A percentile compares a stretch with the other conserved stretches of the same genome.
These are phyloP conservation scores for Ctena decussata DNA, from an alignment of 2,888 invertebrate species.

Conservation along the genomic window DNA sequence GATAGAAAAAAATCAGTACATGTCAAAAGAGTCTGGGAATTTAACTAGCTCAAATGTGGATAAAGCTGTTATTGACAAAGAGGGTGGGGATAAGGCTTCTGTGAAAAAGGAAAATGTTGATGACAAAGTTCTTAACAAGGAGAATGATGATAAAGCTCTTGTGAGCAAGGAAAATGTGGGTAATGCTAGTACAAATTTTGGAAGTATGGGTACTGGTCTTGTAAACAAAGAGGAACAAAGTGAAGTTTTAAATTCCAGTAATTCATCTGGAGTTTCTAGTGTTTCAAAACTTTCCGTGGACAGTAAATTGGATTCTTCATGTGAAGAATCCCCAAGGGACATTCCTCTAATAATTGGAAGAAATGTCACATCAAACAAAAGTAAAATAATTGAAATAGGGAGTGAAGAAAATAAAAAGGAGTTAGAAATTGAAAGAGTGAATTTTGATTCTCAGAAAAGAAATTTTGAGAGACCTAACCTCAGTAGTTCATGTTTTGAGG, in stretches of 20 bases:
- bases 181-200: background rate
- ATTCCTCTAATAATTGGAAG: slow-evolving; percentile 36
- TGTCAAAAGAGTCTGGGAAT: background rate
- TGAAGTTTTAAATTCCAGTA: background rate
- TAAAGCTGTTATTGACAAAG: background rate
- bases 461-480: slow-evolving; percentile 51
- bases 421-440: slow-evolving; percentile 72
- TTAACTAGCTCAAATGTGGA: background rate
- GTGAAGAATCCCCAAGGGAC: slow-evolving; percentile 59
- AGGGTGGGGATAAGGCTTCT: background rate
- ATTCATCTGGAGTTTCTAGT: background rate
- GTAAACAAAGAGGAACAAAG: background rate
- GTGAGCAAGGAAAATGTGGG: background rate
- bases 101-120: background rate
- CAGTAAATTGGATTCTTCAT: slow-evolving; percentile 23
- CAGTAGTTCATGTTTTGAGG: background rate
- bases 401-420: slow-evolving; percentile 33
- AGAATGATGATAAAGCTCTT: too few species aligned
- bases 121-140: too few species aligned
- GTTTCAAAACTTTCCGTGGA: slow-evolving; percentile 15
- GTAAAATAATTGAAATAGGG: slow-evolving; percentile 57
- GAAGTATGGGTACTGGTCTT: background rate
- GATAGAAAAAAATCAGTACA: background rate
- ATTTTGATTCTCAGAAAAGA: slow-evolving; percentile 70
- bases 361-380: slow-evolving; percentile 4